Evolutionary conservation across 2,888 invertebrate genomes (phyloP), one percentile per base, ranked within the genome.

Genomic region (Brachypterus glaber): DNA sequence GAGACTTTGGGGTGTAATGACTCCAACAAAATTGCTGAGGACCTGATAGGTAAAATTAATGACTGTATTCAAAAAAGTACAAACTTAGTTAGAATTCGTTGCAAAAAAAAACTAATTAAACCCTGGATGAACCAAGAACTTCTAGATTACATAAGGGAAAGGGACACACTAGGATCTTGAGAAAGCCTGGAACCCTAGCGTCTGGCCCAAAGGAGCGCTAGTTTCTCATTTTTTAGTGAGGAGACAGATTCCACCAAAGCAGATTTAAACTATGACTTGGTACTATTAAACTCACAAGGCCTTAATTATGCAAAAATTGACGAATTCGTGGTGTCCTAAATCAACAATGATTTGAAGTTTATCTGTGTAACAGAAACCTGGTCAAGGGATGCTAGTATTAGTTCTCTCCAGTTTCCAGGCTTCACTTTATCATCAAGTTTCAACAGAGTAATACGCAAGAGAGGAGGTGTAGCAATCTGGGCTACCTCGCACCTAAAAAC

Each of bases 331-430:
- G 21, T 21, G 21, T 21, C 21, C 21, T 21, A 9, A 5, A 21
- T 21, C 21, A 5, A 21, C 9, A 9, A 21, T 21, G 9, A 21
- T 21, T 21, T 21, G 21, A 21, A 21, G 21, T 21, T 21, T 21
- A 21, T 21, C 21, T 21, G 21, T 21, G 21, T 21, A 21, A 21
- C 21, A 21, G 21, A 21, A 21, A 21, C 21, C 21, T 21, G 21
- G 21, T 21, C 21, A 21, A 21, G 21, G 21, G 21, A 21, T 21
- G 21, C 21, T 21, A 7, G 21, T 21, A 21, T 21, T 21, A 21
- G 21, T 21, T 21, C 21, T 21, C 21, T 21, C 21, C 21, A 21
- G 9, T 21, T 21, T 21, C 21, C 21, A 21, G 21, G 21, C 21
- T 21, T 21, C 9, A 21, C 21, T 21, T n/a, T n/a, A n/a, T n/a